A percentile compares a stretch with the other conserved stretches of the same genome.
Conservation (phyloP, 2,113 vertebrate genomes). For the Proterorhinus semilunaris region DNA sequence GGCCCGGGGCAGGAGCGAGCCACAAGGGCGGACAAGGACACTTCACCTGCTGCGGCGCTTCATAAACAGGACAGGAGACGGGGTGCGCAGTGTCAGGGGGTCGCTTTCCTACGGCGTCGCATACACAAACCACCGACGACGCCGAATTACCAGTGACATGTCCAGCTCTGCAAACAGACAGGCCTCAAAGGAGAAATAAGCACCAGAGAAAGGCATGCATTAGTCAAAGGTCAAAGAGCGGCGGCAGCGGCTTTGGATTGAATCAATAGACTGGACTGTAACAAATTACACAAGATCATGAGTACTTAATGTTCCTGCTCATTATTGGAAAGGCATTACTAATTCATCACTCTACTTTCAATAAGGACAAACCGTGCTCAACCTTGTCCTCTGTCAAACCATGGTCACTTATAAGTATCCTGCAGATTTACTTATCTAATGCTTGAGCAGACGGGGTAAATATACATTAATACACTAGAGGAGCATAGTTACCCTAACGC, state of each 20-base stretch:
- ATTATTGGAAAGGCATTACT: conserved; percentile 1
- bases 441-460: too few relatives aligned
- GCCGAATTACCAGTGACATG: conserved; percentile 65
- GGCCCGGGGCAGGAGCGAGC: conserved; percentile 37
- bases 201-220: conserved; percentile 14
- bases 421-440: background rate
- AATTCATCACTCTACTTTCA: background rate
- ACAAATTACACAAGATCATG: conserved; percentile 19
- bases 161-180: conserved; percentile 34
- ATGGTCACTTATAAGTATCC: background rate
- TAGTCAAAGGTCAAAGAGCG: conserved; percentile 29
- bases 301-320: conserved; percentile 6
- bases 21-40: conserved; percentile 72
- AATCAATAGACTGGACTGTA: conserved; percentile 34
- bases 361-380: background rate
- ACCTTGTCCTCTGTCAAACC: background rate
- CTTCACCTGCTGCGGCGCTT: conserved; percentile 38
- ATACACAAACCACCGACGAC: conserved; percentile 38
- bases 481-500: too few relatives aligned
- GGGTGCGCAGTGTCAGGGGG: conserved; percentile 50
- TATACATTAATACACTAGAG: too few relatives aligned
- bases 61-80: conserved; percentile 29
- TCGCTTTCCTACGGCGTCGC: conserved; percentile 45
- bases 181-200: conserved; percentile 28
- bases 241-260: conserved; percentile 13